These are phyloP conservation scores for Dipodomys spectabilis DNA, from an alignment of 2,113 vertebrate genomes.

Conservation along the genomic window DNA sequence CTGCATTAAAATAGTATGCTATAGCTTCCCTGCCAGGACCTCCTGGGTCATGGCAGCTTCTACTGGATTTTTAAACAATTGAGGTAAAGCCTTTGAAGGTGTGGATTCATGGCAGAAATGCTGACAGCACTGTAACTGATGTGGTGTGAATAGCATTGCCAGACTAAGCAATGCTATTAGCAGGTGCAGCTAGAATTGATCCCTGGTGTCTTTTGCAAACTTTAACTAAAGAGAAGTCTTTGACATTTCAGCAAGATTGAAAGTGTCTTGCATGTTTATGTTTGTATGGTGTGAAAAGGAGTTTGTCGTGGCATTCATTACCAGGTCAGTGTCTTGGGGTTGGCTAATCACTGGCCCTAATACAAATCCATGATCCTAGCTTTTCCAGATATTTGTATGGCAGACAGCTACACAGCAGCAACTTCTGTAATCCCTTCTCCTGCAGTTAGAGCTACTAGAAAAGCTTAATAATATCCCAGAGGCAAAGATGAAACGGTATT, in stretches of 20 bases:
- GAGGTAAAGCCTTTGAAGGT: slow-evolving; percentile 76
- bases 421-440: slow-evolving; percentile 92
- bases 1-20: neutral
- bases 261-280: slow-evolving; percentile 74
- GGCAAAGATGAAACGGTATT: slow-evolving; percentile 98
- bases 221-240: slow-evolving; percentile 76
- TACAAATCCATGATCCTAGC: slow-evolving; percentile 86
- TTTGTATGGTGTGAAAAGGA: slow-evolving; percentile 73
- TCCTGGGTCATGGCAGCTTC: slow-evolving; percentile 54
- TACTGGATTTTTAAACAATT: slow-evolving; percentile 68
- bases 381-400: slow-evolving; percentile 89
- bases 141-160: slow-evolving; percentile 56
- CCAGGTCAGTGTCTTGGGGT: slow-evolving; percentile 84
- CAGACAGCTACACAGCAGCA: slow-evolving; percentile 90
- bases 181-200: slow-evolving; percentile 47
- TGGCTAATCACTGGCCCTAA: slow-evolving; percentile 85
- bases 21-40: slow-evolving; percentile 59
- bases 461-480: slow-evolving; percentile 99
- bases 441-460: slow-evolving; percentile 94
- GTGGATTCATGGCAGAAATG: slow-evolving; percentile 81
- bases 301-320: slow-evolving; percentile 82
- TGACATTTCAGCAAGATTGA: slow-evolving; percentile 80
- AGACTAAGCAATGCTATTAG: slow-evolving; percentile 47
- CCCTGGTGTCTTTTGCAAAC: slow-evolving; percentile 49
- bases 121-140: slow-evolving; percentile 66